Evolutionary conservation across 2,888 invertebrate species (phyloP).

Genomic region (Lithophane semibrunnea): DNA sequence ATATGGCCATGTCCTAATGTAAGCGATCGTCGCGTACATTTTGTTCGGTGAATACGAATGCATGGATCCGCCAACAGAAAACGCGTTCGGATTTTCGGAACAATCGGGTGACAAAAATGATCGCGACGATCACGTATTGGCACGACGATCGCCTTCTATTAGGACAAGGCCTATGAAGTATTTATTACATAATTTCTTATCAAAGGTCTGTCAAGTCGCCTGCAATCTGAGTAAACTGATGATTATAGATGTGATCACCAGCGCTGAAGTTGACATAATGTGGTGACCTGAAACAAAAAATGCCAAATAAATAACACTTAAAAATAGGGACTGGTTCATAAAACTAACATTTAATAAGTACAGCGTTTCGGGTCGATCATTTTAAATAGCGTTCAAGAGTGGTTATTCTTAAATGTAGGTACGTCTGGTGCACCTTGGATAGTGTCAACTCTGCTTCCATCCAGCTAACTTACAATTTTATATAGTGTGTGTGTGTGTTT

Average conservation of each 20-base stretch:
- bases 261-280: conserved; percentile 14
- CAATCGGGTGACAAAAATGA: background rate
- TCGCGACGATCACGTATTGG: no score
- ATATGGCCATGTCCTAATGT: background rate
- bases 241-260: conserved; percentile 44
- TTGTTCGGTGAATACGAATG: background rate
- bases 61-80: background rate
- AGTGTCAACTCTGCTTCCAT: no score
- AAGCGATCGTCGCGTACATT: background rate
- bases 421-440: background rate
- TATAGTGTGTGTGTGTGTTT: background rate
- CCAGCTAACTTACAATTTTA: background rate
- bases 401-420: background rate
- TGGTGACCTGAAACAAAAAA: conserved; percentile 51
- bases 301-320: background rate
- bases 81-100: background rate
- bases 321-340: background rate
- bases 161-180: background rate
- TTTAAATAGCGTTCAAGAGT: background rate
- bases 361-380: background rate
- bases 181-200: background rate
- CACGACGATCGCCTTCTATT: background rate
- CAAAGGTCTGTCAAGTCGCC: conserved; percentile 48
- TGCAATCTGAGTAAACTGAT: conserved; percentile 48
- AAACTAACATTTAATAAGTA: background rate